Evolutionary conservation across 1,140 invertebrate species (phyloP).

Genomic region (Leptopilina clavipes): DNA sequence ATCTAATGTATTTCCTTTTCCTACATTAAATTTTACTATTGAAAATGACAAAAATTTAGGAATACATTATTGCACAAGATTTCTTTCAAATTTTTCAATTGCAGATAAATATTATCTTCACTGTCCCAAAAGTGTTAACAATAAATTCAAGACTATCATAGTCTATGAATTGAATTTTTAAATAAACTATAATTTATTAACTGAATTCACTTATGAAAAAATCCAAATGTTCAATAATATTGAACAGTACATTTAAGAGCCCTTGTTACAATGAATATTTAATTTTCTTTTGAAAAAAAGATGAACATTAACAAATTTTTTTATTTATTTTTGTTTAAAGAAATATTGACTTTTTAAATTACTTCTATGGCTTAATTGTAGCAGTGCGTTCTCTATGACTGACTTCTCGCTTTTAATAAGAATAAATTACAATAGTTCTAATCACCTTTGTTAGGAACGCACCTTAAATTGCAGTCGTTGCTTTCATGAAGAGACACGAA

Average conservation of each 20-base stretch:
- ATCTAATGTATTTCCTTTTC: neutral
- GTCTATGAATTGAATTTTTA: conserved; percentile 15
- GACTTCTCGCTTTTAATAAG: conserved; percentile 28
- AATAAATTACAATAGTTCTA: conserved; percentile 34
- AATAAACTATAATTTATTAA: neutral
- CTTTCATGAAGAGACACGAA: conserved; percentile 24
- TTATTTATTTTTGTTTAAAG: too few species aligned
- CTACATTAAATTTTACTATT: neutral
- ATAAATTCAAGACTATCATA: neutral
- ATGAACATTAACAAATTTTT: conserved; percentile 7
- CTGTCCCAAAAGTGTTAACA: neutral
- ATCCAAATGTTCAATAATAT: neutral
- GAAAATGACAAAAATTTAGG: neutral
- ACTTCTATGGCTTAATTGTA: conserved; percentile 30
- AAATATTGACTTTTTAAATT: conserved; percentile 21
- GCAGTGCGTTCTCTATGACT: conserved; percentile 16
- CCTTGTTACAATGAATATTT: neutral
- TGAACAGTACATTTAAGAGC: neutral
- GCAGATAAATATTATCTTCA: conserved; percentile 6
- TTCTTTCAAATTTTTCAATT: conserved; percentile 21
- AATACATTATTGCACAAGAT: conserved; percentile 35
- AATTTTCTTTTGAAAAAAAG: neutral
- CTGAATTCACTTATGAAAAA: neutral
- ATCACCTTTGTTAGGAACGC: conserved; percentile 39
- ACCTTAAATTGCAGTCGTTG: conserved; percentile 42